Evolutionary conservation across 2,113 vertebrate species (phyloP).

Genomic region (Pyrgilauda ruficollis): DNA sequence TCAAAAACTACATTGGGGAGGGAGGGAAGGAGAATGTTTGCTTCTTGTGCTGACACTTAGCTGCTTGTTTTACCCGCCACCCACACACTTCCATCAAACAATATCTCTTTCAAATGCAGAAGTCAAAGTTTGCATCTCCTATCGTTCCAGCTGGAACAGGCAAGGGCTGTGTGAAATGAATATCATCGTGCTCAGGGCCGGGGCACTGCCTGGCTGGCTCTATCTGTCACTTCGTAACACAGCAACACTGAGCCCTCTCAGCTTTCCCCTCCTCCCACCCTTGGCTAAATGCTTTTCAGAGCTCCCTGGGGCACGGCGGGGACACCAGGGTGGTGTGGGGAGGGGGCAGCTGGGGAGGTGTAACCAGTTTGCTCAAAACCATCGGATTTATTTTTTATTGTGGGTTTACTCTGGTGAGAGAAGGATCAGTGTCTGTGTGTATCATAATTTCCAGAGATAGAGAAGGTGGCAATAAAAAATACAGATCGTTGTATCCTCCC

Average conservation of each 20-base stretch:
- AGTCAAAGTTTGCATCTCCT: conserved; percentile 75
- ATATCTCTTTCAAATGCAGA: conserved; percentile 73
- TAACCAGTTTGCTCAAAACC: neutral
- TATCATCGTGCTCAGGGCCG: neutral
- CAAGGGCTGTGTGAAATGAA: conserved; percentile 36
- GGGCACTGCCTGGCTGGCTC: neutral
- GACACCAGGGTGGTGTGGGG: neutral
- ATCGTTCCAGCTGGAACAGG: conserved; percentile 68
- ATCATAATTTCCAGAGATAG: neutral
- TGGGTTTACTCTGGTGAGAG: neutral
- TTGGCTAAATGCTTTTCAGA: rapidly evolving
- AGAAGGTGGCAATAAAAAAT: neutral
- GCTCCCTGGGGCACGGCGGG: rapidly evolving
- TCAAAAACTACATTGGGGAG: conserved; percentile 63
- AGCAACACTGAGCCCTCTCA: conserved; percentile 14
- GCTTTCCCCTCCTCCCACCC: neutral
- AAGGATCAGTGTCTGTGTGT: neutral
- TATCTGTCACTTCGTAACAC: conserved; percentile 1
- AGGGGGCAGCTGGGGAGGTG: neutral
- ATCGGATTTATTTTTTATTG: neutral
- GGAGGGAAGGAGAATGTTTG: conserved; percentile 67
- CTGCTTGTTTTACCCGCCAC: conserved; percentile 72
- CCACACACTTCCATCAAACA: conserved; percentile 76
- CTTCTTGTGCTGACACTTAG: conserved; percentile 71
- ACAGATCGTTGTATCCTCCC: rapidly evolving